phyloP scores from a whole-genome alignment of 1,140 invertebrate species.

The Brachionus manjavacas region DNA sequence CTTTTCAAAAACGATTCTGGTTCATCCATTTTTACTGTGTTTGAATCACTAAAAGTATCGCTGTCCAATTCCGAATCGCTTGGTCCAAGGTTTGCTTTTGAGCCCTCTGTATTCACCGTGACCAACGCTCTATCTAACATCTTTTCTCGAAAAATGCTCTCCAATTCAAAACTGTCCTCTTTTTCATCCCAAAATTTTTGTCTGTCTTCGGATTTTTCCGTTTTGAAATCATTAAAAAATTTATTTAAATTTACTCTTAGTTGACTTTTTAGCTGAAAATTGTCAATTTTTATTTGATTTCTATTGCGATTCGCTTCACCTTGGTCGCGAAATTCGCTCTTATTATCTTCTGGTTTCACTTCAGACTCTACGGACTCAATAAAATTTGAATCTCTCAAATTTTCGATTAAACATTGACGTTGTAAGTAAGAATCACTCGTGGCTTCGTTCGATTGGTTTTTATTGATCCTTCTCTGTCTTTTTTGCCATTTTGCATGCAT shows the following conservation, averaged over 20 bases:
- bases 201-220: not conserved
- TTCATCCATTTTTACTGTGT: not conserved
- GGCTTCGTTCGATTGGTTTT: not conserved
- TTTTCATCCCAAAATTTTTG: not conserved
- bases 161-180: not conserved
- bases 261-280: not conserved
- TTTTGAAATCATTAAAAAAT: too few species aligned
- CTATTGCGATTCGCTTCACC: not conserved
- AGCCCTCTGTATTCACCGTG: not conserved
- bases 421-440: not conserved
- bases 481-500: not conserved
- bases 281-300: not conserved
- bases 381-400: not conserved
- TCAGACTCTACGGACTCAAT: not conserved
- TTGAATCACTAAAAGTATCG: not conserved
- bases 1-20: not conserved
- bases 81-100: not conserved
- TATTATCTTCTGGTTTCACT: not conserved
- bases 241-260: not conserved
- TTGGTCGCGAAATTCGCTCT: not conserved
- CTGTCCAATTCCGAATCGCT: not conserved
- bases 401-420: not conserved
- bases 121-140: not conserved
- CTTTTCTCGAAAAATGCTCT: not conserved
- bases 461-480: not conserved